A percentile compares a stretch with the other conserved stretches of the same genome.
phyloP scores from a whole-genome alignment of 2,113 vertebrate species.

The Rhabdornis inornatus region DNA sequence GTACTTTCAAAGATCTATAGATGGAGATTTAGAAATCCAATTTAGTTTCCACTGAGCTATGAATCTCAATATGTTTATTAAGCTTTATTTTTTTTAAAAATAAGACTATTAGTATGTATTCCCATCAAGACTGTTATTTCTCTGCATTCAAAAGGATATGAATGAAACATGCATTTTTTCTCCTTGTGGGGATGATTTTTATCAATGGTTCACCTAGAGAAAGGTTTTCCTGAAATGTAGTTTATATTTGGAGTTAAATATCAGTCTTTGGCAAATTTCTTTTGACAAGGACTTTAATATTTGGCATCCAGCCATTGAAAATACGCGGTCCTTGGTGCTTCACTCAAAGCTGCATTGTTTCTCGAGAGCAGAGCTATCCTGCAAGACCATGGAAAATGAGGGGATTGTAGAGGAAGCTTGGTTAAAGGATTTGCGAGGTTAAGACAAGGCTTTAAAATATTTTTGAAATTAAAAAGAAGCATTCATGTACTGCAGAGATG shows the following conservation, averaged over 20 bases:
- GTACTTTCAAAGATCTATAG: not conserved
- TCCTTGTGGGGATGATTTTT: not conserved
- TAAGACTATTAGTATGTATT: not conserved
- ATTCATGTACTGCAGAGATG: not conserved
- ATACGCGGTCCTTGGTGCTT: not conserved
- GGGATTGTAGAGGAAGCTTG: not conserved
- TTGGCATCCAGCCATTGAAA: slow-evolving; percentile 25
- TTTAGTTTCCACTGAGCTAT: not conserved
- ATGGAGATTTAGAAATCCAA: not conserved
- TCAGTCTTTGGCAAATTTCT: not conserved
- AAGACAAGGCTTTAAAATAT: not conserved
- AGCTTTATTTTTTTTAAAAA: not conserved
- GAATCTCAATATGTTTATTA: not conserved
- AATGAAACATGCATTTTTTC: not conserved
- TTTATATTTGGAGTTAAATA: not conserved
- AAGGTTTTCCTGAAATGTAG: not conserved
- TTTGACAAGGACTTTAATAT: slow-evolving; percentile 13
- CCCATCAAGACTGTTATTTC: not conserved
- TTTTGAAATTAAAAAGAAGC: not conserved
- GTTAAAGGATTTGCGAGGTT: not conserved
- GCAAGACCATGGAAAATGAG: not conserved
- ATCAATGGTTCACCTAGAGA: not conserved
- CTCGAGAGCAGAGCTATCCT: not conserved
- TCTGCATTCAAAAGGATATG: not conserved
- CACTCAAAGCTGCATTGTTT: slow-evolving; percentile 17